Percentiles rank a stretch among this genome's conserved stretches.
Conservation (phyloP, 2,888 invertebrate genomes). For the Thymelicus lineola region DNA sequence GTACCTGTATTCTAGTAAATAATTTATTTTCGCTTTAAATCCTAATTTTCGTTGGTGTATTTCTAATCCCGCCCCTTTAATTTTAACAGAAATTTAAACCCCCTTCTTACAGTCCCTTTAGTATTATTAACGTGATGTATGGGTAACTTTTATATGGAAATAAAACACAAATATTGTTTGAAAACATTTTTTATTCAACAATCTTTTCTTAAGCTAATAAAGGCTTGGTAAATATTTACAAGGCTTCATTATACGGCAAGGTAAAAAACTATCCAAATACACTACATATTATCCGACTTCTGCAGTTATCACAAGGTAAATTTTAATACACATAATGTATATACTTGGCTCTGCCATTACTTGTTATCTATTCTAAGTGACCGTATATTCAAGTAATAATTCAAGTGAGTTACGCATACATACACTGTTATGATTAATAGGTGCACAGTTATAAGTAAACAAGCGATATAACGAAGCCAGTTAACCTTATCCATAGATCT, state of each 20-base stretch:
- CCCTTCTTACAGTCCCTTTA: too few relatives aligned
- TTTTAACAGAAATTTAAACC: too few relatives aligned
- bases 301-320: conserved; percentile 35
- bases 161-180: conserved; percentile 70
- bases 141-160: conserved; percentile 4
- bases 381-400: conserved; percentile 5
- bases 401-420: conserved; percentile 37
- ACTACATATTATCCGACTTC: conserved; percentile 43
- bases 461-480: conserved; percentile 59
- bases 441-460: conserved; percentile 48
- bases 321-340: conserved; percentile 53
- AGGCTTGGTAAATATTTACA: conserved; percentile 84
- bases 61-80: too few relatives aligned
- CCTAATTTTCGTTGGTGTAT: too few relatives aligned
- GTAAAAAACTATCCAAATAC: conserved; percentile 80
- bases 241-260: conserved; percentile 83
- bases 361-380: conserved; percentile 26
- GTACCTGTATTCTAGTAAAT: too few relatives aligned
- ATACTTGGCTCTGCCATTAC: conserved; percentile 66
- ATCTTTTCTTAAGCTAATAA: conserved; percentile 80
- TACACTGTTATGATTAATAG: conserved; percentile 41
- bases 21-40: too few relatives aligned
- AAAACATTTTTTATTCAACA: conserved; percentile 80
- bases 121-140: too few relatives aligned
- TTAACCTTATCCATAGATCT: conserved; percentile 49